A percentile compares a stretch with the other conserved stretches of the same genome.
Evolutionary conservation across 2,113 vertebrate genomes (phyloP).

Genomic region (Callithrix jacchus): DNA sequence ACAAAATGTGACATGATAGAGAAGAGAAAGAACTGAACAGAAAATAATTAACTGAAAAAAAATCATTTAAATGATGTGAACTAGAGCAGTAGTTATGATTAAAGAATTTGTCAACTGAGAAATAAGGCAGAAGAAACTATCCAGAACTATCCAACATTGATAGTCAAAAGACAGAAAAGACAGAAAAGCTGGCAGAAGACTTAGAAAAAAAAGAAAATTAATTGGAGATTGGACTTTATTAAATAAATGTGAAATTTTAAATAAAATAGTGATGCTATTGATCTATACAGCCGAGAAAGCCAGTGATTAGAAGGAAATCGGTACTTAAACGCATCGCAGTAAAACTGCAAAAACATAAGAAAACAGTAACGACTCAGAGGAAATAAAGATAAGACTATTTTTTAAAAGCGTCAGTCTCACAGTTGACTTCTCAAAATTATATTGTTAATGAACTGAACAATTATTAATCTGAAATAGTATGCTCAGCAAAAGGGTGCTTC

Average conservation of each 20-base stretch:
- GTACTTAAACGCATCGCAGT: neutral
- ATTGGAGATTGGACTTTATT: neutral
- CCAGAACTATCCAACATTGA: neutral
- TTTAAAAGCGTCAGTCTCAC: neutral
- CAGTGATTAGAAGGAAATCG: neutral
- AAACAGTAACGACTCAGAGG: neutral
- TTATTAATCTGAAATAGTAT: neutral
- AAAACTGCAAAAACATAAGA: neutral
- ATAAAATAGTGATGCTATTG: neutral
- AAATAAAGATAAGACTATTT: neutral
- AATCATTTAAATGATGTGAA: neutral
- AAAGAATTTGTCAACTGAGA: neutral
- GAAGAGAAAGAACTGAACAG: neutral
- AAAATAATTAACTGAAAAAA: neutral
- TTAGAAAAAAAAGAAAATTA: neutral
- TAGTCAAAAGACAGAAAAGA: neutral
- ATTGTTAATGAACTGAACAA: neutral
- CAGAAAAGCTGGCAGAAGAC: neutral
- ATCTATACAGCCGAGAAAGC: neutral
- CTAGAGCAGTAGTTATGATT: neutral
- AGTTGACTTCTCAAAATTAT: neutral
- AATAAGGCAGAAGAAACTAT: neutral
- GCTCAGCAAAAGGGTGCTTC: neutral
- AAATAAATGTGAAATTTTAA: neutral
- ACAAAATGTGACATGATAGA: neutral